Conservation (phyloP, 2,113 vertebrate genomes). For the Tetraodon nigroviridis region DNA sequence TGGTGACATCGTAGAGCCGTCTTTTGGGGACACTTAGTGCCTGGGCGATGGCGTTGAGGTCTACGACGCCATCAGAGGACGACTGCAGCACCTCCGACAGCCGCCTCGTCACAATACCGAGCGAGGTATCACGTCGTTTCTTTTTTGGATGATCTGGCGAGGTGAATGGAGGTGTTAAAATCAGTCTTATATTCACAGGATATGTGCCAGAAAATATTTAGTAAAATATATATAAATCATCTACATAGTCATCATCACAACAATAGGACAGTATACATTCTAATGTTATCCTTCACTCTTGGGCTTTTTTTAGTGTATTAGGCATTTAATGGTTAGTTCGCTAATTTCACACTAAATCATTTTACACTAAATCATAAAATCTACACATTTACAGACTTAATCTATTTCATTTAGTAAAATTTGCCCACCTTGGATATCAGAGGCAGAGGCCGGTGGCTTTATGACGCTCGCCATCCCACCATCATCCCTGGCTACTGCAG, state of each 20-base stretch:
- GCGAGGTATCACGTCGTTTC: slow-evolving; percentile 85
- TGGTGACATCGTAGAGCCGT: slow-evolving; percentile 94
- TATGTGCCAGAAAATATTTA: too few relatives aligned
- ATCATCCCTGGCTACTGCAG: slow-evolving; percentile 68
- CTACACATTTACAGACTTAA: too few relatives aligned
- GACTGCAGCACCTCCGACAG: slow-evolving; percentile 83
- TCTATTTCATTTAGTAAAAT: neutral
- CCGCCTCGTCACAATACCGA: slow-evolving; percentile 85
- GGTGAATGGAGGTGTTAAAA: neutral
- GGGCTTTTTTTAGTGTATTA: too few relatives aligned
- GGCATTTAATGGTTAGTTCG: too few relatives aligned
- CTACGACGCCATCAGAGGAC: slow-evolving; percentile 83
- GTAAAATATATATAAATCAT: too few relatives aligned
- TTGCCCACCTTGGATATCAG: slow-evolving; percentile 70
- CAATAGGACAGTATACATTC: too few relatives aligned
- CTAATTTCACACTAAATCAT: too few relatives aligned
- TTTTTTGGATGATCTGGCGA: slow-evolving; percentile 58
- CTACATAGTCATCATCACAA: too few relatives aligned
- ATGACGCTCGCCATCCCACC: slow-evolving; percentile 78
- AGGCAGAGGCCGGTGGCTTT: slow-evolving; percentile 51
- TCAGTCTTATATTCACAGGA: too few relatives aligned
- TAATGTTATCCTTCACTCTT: too few relatives aligned
- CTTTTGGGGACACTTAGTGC: slow-evolving; percentile 86
- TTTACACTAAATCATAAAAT: too few relatives aligned
- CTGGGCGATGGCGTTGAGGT: slow-evolving; percentile 83